Percentiles rank a stretch among this genome's conserved stretches.
phyloP scores from a whole-genome alignment of 2,888 invertebrate genomes.

The Agriopis marginaria region DNA sequence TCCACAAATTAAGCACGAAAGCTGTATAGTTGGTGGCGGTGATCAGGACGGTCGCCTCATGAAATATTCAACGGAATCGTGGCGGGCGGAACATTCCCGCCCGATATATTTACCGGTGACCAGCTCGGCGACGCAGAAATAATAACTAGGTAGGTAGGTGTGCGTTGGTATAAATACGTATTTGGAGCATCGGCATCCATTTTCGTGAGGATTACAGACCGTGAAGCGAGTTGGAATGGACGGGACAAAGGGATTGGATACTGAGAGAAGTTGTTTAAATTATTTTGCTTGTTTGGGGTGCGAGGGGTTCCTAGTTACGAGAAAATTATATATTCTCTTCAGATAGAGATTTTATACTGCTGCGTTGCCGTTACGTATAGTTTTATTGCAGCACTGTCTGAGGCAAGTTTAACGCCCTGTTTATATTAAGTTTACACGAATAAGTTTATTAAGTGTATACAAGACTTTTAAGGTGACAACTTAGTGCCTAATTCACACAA shows the following conservation, averaged over 20 bases:
- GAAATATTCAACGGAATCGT: slow-evolving; percentile 73
- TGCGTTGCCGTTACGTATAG: no score
- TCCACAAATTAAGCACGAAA: slow-evolving; percentile 67
- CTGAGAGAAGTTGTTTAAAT: slow-evolving; percentile 33
- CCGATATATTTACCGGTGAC: slow-evolving; percentile 72
- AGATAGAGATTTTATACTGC: neutral
- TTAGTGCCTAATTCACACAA: no score
- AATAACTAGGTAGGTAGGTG: slow-evolving; percentile 52
- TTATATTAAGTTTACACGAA: no score
- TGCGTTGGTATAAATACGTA: slow-evolving; percentile 41
- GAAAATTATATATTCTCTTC: slow-evolving; percentile 4
- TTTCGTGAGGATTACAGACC: slow-evolving; percentile 42
- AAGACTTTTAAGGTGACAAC: no score
- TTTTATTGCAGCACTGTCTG: no score
- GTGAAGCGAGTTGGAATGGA: slow-evolving; percentile 40
- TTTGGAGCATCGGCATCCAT: slow-evolving; percentile 47
- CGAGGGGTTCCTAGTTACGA: slow-evolving; percentile 15
- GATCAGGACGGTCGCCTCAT: slow-evolving; percentile 66
- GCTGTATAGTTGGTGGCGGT: slow-evolving; percentile 56
- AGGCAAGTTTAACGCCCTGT: no score
- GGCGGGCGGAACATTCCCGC: slow-evolving; percentile 55
- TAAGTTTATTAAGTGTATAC: no score
- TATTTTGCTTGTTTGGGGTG: slow-evolving; percentile 27
- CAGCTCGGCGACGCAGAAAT: slow-evolving; percentile 60
- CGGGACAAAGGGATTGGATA: slow-evolving; percentile 45